Percentiles rank a stretch among this genome's conserved stretches.
These are phyloP conservation scores for Meloidogyne floridensis DNA, from an alignment of 1,140 invertebrate species.

Conservation along the genomic window DNA sequence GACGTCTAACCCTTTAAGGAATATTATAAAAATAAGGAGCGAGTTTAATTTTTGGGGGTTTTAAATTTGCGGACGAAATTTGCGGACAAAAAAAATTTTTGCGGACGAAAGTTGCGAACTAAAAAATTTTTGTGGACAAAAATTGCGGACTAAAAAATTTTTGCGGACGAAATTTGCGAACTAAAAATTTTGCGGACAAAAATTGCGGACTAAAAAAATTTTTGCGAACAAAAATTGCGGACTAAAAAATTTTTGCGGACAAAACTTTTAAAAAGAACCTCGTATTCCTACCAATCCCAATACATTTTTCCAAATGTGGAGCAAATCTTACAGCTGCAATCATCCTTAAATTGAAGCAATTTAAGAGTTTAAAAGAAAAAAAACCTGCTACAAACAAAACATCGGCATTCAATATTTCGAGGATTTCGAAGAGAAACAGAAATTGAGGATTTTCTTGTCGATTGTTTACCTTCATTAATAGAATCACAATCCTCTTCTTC, in stretches of 20 bases:
- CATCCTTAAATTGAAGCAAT: slow-evolving; percentile 29
- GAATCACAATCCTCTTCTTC: slow-evolving; percentile 9
- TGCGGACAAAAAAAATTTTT: no score
- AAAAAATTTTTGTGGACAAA: no score
- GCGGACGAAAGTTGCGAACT: no score
- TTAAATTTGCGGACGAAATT: no score
- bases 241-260: no score
- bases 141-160: no score
- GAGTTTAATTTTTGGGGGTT: no score
- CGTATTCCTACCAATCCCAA: slow-evolving; percentile 47
- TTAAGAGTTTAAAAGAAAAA: not conserved
- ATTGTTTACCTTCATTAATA: not conserved
- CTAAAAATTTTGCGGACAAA: no score
- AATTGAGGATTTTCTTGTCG: not conserved
- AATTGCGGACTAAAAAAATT: no score
- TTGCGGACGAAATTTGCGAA: no score
- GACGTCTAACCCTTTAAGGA: not conserved
- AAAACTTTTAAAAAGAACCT: slow-evolving; percentile 16
- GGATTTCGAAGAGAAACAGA: not conserved
- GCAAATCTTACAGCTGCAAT: slow-evolving; percentile 51
- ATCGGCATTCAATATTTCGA: slow-evolving; percentile 22
- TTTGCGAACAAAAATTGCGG: no score
- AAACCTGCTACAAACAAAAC: slow-evolving; percentile 31
- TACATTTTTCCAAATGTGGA: slow-evolving; percentile 53
- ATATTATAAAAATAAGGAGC: no score